Percentiles rank a stretch among this genome's conserved stretches.
phyloP scores from a whole-genome alignment of 2,888 invertebrate genomes.

The Chromoteleia sp. region DNA sequence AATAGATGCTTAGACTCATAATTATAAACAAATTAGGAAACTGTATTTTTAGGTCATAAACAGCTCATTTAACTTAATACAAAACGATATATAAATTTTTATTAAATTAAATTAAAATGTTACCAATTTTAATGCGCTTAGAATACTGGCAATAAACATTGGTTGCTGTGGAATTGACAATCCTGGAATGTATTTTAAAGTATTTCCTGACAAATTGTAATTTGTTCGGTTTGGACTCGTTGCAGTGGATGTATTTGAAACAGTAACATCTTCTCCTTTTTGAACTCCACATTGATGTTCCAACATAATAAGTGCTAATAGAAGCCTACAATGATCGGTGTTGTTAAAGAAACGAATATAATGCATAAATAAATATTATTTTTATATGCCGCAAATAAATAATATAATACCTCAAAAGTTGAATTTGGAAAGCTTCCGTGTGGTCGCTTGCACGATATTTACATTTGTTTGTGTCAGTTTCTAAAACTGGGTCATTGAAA shows the following conservation, averaged over 20 bases:
- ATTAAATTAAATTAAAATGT: constrained; percentile 7
- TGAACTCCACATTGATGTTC: constrained; percentile 89
- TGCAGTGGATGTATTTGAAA: constrained; percentile 74
- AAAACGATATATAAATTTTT: constrained; percentile 21
- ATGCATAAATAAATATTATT: no score
- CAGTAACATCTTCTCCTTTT: constrained; percentile 84
- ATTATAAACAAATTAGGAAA: no score
- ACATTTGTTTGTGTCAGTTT: constrained; percentile 80
- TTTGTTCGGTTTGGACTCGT: constrained; percentile 77
- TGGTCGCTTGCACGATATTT: constrained; percentile 87
- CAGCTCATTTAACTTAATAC: no score
- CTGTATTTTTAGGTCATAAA: no score
- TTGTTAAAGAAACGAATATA: no score
- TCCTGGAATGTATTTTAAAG: constrained; percentile 87
- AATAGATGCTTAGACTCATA: no score
- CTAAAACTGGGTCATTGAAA: constrained; percentile 88
- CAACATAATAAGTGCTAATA: constrained; percentile 90
- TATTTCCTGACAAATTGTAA: constrained; percentile 79
- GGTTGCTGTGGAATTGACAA: constrained; percentile 91
- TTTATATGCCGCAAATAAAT: no score
- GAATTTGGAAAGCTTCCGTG: constrained; percentile 89
- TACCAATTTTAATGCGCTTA: constrained; percentile 89
- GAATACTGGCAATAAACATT: constrained; percentile 92
- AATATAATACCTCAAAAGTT: constrained; percentile 86
- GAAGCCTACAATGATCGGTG: constrained; percentile 85